Evolutionary conservation across 2,888 invertebrate species (phyloP).

Genomic region (Tryphoninae sp.): DNA sequence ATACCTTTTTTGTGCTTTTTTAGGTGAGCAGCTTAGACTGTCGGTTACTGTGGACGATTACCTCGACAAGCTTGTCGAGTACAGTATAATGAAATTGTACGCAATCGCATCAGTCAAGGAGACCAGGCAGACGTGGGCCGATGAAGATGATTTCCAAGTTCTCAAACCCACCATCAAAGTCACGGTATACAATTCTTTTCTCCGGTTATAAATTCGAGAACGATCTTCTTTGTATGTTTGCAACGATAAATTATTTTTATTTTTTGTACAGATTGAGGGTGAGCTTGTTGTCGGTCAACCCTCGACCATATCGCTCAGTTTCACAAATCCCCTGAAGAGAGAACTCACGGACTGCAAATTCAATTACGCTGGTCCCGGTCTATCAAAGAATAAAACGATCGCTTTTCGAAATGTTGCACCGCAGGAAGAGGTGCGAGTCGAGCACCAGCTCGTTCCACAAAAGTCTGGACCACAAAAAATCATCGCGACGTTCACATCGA

Average conservation of each 20-base stretch:
- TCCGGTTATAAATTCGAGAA: neutral
- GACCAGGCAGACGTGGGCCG: constrained; percentile 91
- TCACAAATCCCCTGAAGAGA: constrained; percentile 87
- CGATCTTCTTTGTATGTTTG: neutral
- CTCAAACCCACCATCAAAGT: constrained; percentile 88
- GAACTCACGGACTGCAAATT: constrained; percentile 87
- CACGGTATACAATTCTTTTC: constrained; percentile 82
- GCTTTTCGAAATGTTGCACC: constrained; percentile 84
- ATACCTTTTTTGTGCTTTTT: neutral
- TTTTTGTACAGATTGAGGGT: constrained; percentile 83
- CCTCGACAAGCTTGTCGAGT: constrained; percentile 90
- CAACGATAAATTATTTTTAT: constrained; percentile 16
- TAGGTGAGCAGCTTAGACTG: constrained; percentile 84
- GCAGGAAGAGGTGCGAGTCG: constrained; percentile 82
- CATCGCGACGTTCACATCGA: constrained; percentile 88
- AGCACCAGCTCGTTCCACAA: constrained; percentile 85
- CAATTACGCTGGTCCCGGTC: constrained; percentile 87
- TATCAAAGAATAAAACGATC: constrained; percentile 84
- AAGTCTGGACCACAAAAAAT: constrained; percentile 86
- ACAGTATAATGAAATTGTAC: constrained; percentile 90
- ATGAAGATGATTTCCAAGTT: constrained; percentile 91
- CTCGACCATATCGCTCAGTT: constrained; percentile 83
- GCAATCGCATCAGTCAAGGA: constrained; percentile 90
- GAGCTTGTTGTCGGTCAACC: constrained; percentile 84
- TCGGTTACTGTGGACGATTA: constrained; percentile 87